phyloP scores from a whole-genome alignment of 2,888 invertebrate genomes.

The Argyresthia albistria region DNA sequence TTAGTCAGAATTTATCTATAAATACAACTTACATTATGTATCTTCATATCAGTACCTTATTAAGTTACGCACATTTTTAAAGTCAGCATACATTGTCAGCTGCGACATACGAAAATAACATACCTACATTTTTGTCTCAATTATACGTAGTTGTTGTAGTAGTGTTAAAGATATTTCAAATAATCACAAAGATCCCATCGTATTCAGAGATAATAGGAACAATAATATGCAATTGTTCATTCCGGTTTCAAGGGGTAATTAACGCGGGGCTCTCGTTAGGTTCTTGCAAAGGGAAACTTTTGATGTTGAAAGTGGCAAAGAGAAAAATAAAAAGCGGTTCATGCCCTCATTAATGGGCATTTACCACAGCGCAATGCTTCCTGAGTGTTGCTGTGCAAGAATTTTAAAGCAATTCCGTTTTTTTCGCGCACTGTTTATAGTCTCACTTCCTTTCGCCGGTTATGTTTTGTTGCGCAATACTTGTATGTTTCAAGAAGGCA shows the following conservation, averaged over 20 bases:
- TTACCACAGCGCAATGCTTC: slow-evolving; percentile 44
- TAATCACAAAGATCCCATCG: too few relatives aligned
- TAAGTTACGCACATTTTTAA: too few relatives aligned
- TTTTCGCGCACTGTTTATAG: slow-evolving; percentile 5
- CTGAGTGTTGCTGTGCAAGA: slow-evolving; percentile 28
- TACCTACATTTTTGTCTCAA: too few relatives aligned
- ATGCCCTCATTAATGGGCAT: slow-evolving; percentile 59
- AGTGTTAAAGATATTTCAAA: too few relatives aligned
- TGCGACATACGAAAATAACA: too few relatives aligned
- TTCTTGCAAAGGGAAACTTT: slow-evolving; percentile 61
- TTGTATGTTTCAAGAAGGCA: slow-evolving; percentile 5
- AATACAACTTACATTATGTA: too few relatives aligned
- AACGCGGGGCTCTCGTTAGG: slow-evolving; percentile 64
- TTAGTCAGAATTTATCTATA: too few relatives aligned
- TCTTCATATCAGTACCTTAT: too few relatives aligned
- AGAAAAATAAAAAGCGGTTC: slow-evolving; percentile 49
- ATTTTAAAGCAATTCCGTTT: slow-evolving; percentile 26
- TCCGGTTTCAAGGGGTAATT: slow-evolving; percentile 55
- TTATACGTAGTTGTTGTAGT: too few relatives aligned
- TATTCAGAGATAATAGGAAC: neutral
- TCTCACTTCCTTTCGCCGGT: neutral
- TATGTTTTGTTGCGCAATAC: slow-evolving; percentile 5
- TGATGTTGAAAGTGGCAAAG: slow-evolving; percentile 52
- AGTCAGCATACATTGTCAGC: too few relatives aligned
- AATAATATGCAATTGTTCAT: slow-evolving; percentile 46